A percentile compares a stretch with the other conserved stretches of the same genome.
Conservation (phyloP, 2,113 vertebrate genomes). For the Oxyura jamaicensis region DNA sequence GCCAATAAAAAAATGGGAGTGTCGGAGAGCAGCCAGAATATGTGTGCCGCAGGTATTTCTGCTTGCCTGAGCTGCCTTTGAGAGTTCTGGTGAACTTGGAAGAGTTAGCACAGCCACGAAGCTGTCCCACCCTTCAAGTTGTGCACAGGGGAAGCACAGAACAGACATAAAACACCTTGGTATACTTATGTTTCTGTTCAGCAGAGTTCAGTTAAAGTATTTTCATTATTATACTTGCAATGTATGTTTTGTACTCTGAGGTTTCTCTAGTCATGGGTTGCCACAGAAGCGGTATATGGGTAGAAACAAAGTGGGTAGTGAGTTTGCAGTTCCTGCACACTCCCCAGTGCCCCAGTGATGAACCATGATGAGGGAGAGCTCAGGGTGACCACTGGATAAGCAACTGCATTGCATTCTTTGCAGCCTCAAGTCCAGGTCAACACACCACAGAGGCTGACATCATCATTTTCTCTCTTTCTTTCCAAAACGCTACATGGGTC, state of each 20-base stretch:
- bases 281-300: rapidly evolving
- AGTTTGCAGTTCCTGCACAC: not conserved
- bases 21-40: not conserved
- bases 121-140: not conserved
- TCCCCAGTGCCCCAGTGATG: rapidly evolving
- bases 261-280: not conserved
- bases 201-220: not conserved
- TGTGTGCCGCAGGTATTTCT: not conserved
- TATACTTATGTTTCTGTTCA: not conserved
- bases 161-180: not conserved
- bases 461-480: not conserved
- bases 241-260: not conserved
- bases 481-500: not conserved
- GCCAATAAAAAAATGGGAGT: not conserved
- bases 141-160: not conserved
- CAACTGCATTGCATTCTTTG: not conserved
- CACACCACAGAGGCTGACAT: rapidly evolving
- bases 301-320: not conserved
- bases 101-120: not conserved
- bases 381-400: not conserved
- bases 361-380: not conserved
- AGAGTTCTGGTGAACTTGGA: not conserved
- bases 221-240: not conserved
- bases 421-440: not conserved
- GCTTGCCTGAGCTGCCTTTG: not conserved